These are phyloP conservation scores for Isichthys henryi DNA, from an alignment of 2,113 vertebrate species.

Conservation along the genomic window DNA sequence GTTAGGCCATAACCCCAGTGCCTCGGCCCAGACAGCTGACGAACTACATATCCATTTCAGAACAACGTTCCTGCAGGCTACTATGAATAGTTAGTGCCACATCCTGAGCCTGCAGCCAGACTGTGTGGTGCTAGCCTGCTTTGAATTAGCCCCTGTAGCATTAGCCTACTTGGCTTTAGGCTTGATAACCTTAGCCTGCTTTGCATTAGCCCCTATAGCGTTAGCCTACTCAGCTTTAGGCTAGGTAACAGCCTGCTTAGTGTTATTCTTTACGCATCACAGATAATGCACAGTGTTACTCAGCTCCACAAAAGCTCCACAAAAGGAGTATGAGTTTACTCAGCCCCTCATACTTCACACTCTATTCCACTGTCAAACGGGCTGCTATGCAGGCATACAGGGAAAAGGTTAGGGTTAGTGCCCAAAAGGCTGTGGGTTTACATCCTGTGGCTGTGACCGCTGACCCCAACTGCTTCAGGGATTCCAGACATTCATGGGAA, in stretches of 20 bases:
- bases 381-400: neutral
- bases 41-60: neutral
- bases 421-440: neutral
- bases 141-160: neutral
- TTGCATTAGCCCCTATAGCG: neutral
- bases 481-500: neutral
- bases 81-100: neutral
- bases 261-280: neutral
- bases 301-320: neutral
- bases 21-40: neutral
- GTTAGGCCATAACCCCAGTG: neutral
- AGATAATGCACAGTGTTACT: neutral
- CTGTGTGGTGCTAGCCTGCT: neutral
- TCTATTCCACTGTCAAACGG: neutral
- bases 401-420: neutral
- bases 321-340: neutral
- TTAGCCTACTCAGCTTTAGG: neutral
- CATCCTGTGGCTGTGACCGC: neutral
- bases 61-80: neutral
- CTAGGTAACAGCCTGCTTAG: too few species aligned
- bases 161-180: neutral
- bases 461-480: neutral
- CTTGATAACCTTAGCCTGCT: neutral
- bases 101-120: neutral
- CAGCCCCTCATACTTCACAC: neutral